Base-by-base conservation (phyloP, 2,113 vertebrate species). In the Phalacrocorax pelagicus region DNA sequence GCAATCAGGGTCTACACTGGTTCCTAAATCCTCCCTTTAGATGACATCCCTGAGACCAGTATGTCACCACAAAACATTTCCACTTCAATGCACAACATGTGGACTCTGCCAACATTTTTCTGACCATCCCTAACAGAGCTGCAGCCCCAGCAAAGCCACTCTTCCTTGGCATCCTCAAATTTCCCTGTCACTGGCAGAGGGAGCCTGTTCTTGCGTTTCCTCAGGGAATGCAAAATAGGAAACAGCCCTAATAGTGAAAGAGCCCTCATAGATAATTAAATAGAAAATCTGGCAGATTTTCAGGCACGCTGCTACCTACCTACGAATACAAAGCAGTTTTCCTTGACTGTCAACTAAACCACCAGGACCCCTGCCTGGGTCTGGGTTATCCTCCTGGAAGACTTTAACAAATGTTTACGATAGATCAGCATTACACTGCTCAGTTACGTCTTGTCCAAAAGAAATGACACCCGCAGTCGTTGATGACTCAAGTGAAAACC, bases 251-350 rank as follows among this genome's bases (percentile, higher is more conserved):
- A 80, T 34, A 38, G 82, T 81, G 85, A 65, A 81, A 84, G 11
- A 36, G 89, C 71, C 40, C 40, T 95, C 81, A 87, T 20, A 75
- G 86, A 87, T 62, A 95, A 94, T 90, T 81, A 89, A 94, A 82
- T 3, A 83, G 84, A 85, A 91, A 92, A 83, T 38, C 79, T 92
- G 85, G 84, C 91, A 92, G 91, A 58, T 87, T 92, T 95, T 90
- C 92, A 91, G 83, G 87, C 91, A 82, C 1, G 3, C 66, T 92
- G 49, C 86, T 92, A 94, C 92, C 94, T 97, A 69, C 54, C 84
- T 86, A 2, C 3, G 42, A 97, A 97, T 85, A 92, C 79, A 82
- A 96, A 95, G 91, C 42, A 77, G 29, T 77, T 97, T 63, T 80
- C 11, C 78, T 44, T 87, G 42, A 87, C 70, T 88, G 73, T 34